These are phyloP conservation scores for Limonius californicus DNA, from an alignment of 1,140 invertebrate genomes.

Conservation along the genomic window DNA sequence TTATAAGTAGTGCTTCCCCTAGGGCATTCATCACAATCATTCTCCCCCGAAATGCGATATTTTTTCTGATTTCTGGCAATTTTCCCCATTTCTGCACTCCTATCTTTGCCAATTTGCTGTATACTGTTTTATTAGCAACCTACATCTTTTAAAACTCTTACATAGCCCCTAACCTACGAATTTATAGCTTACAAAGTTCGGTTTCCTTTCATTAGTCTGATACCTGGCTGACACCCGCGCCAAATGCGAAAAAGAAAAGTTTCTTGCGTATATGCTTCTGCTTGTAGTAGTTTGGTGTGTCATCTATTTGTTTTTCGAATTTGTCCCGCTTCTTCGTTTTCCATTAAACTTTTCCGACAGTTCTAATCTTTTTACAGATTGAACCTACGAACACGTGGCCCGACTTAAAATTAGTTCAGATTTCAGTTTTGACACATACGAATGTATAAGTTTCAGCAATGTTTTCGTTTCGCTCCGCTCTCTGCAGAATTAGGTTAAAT, in stretches of 20 bases:
- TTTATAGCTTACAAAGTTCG: not conserved
- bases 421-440: not conserved
- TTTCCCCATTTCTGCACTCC: constrained; percentile 21
- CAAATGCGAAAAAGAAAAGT: too few species aligned
- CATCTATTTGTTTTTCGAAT: not conserved
- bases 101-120: constrained; percentile 20
- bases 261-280: too few species aligned
- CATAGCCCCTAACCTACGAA: not conserved
- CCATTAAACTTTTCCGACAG: not conserved
- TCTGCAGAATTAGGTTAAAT: too few species aligned
- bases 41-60: constrained; percentile 26
- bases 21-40: constrained; percentile 30
- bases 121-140: not conserved
- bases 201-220: too few species aligned
- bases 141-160: not conserved
- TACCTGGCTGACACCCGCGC: too few species aligned
- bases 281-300: not conserved
- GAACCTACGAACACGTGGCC: not conserved
- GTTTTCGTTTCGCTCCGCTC: too few species aligned
- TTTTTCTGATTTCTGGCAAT: constrained; percentile 29
- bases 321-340: not conserved
- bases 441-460: not conserved
- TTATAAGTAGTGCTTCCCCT: constrained; percentile 22
- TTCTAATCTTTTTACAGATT: not conserved
- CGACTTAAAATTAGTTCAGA: not conserved